These are phyloP conservation scores for Caenorhabditis sp. DNA, from an alignment of 2,888 invertebrate species.

Conservation along the genomic window DNA sequence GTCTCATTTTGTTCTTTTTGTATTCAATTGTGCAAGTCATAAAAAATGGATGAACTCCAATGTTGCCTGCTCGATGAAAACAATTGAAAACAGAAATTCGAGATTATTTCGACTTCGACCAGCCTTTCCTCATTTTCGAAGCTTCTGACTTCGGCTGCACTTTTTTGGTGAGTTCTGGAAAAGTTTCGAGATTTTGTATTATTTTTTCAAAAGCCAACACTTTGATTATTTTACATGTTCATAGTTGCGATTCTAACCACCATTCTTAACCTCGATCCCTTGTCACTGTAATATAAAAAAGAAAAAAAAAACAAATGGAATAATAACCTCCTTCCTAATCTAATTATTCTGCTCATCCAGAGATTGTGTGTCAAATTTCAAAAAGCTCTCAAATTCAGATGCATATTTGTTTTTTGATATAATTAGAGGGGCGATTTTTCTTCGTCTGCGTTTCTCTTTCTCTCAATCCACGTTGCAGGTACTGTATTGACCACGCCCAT, in stretches of 20 bases:
- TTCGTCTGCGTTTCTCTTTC: background rate
- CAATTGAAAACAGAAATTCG: background rate
- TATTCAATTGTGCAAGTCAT: background rate
- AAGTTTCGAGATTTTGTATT: too few relatives aligned
- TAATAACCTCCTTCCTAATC: background rate
- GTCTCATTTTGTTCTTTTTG: background rate
- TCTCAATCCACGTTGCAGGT: background rate
- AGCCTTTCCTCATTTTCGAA: background rate
- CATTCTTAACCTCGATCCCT: too few relatives aligned
- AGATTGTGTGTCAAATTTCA: background rate
- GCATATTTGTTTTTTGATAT: background rate
- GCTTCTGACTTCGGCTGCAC: background rate
- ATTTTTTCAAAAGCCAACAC: too few relatives aligned
- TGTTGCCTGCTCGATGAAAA: background rate
- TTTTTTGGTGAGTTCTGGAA: background rate
- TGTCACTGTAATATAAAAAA: background rate
- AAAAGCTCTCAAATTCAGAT: background rate
- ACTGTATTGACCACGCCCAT: slow-evolving; percentile 3
- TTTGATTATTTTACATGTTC: too few relatives aligned
- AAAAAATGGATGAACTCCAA: background rate
- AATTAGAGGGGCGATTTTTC: background rate
- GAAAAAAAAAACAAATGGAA: background rate
- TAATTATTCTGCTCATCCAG: background rate
- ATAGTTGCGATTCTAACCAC: too few relatives aligned
- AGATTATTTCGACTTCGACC: background rate